phyloP scores from a whole-genome alignment of 2,888 invertebrate species.

The Bhutanitis thaidina region DNA sequence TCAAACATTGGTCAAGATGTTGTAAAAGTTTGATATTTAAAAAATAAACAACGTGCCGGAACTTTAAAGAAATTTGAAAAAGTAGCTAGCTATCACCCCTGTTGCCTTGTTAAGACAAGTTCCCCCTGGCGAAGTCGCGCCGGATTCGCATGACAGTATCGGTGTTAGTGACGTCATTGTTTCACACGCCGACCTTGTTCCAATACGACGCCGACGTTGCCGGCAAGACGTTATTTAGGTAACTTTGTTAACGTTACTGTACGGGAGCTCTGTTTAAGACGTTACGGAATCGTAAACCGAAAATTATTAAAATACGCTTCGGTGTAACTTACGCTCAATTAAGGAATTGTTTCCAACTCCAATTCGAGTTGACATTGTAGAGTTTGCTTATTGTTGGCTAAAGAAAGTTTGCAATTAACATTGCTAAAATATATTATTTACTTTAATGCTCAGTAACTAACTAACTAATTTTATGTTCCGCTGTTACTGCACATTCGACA shows the following conservation, averaged over 20 bases:
- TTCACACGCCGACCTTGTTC: constrained; percentile 41
- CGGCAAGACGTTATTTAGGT: constrained; percentile 2
- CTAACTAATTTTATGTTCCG: too few species aligned
- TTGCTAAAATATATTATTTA: too few species aligned
- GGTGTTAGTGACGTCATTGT: constrained; percentile 49
- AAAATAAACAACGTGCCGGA: not conserved
- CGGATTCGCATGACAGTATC: constrained; percentile 61
- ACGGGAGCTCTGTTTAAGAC: not conserved
- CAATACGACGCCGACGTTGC: constrained; percentile 24
- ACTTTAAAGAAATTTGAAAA: not conserved
- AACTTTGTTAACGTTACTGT: constrained; percentile 3
- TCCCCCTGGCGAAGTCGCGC: constrained; percentile 41
- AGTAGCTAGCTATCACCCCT: not conserved
- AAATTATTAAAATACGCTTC: constrained; percentile 1
- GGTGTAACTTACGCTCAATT: not conserved
- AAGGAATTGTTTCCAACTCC: constrained; percentile 6
- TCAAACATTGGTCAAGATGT: too few species aligned
- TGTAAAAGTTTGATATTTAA: not conserved
- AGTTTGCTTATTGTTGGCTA: too few species aligned
- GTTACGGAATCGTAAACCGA: not conserved
- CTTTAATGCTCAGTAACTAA: too few species aligned
- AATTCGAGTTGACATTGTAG: not conserved
- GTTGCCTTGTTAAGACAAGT: constrained; percentile 31
- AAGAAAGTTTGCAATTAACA: too few species aligned
- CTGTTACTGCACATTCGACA: too few species aligned